Base-by-base conservation (phyloP, 1,140 invertebrate species). In the Venturia canescens region DNA sequence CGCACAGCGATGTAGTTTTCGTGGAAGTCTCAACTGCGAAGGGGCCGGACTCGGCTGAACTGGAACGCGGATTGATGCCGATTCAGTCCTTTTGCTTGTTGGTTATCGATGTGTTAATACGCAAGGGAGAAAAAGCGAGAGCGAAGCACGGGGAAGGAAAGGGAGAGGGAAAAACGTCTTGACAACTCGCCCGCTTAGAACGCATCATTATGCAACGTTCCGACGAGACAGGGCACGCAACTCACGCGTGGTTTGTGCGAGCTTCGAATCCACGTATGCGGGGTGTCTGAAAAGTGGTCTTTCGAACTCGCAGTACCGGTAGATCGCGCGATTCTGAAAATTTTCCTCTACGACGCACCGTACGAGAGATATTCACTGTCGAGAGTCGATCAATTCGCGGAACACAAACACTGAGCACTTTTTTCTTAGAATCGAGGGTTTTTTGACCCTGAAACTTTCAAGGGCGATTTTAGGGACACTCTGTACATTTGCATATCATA, bases 181-280 rank as follows among this genome's bases (percentile, higher is more conserved):
- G 66, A 69, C 29, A 31, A 31, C 27, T 69, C 66, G 66, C 29
- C 66, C 27, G 29, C 29, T 69, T 69, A 69, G 66, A 69, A 69
- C 66, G 66, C 66, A 69, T 69, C 71, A 29, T 76, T 76, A 76
- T 76, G 74, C 74, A 76, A 76, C 74, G 74, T 76, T 76, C 53
- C 66, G 31, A 69, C n/a, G 13, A 69, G 66, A 53, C 71, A 27
- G 44, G 3, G 18, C 74, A 76, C 53, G 53, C 74, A 60, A 76
- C 74, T 76, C 74, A 76, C 50, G 63, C 74, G 53, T 63, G 53
- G 38, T 44, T 11, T 44, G 13, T 44, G 7, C 38, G 3, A 44
- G 38, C 38, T 44, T 44, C 38, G 13, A 44, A 4, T 44, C 7
- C 38, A 44, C 13, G 38, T 44, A 44, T 44, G 13, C 38, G 13